A percentile compares a stretch with the other conserved stretches of the same genome.
phyloP scores from a whole-genome alignment of 2,888 invertebrate genomes.

The Epinotia nisella region DNA sequence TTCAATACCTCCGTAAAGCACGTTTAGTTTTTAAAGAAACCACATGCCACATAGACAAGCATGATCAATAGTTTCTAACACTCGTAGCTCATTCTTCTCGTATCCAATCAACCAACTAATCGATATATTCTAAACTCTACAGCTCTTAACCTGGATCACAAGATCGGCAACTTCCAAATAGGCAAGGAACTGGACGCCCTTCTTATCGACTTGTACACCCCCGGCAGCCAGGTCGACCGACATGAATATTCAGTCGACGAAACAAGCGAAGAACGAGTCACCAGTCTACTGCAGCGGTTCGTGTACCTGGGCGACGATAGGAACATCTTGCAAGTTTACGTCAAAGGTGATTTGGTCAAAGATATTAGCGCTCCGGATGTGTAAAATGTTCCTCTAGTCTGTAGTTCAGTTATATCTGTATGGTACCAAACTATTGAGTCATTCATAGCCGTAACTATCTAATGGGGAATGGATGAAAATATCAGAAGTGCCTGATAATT shows the following conservation, averaged over 20 bases:
- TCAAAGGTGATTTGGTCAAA: slow-evolving; percentile 85
- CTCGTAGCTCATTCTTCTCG: too few species aligned
- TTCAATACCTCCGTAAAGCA: too few species aligned
- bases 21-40: too few species aligned
- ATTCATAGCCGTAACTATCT: too few species aligned
- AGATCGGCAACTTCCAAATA: slow-evolving; percentile 90
- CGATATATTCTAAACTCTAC: slow-evolving; percentile 52
- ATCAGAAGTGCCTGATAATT: too few species aligned
- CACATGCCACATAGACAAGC: too few species aligned
- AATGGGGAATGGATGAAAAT: too few species aligned
- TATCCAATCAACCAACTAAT: too few species aligned
- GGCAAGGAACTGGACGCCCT: slow-evolving; percentile 96
- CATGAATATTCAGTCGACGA: slow-evolving; percentile 61
- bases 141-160: slow-evolving; percentile 90
- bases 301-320: slow-evolving; percentile 93
- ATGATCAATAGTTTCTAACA: too few species aligned
- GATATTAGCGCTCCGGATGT: slow-evolving; percentile 40
- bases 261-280: slow-evolving; percentile 72
- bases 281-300: slow-evolving; percentile 89
- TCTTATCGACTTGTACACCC: slow-evolving; percentile 87
- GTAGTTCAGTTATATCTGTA: neutral
- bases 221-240: slow-evolving; percentile 80
- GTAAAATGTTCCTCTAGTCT: neutral
- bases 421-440: neutral
- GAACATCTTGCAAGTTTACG: slow-evolving; percentile 90